Evolutionary conservation across 2,888 invertebrate species (phyloP).

Genomic region (Polymixis lichenea): DNA sequence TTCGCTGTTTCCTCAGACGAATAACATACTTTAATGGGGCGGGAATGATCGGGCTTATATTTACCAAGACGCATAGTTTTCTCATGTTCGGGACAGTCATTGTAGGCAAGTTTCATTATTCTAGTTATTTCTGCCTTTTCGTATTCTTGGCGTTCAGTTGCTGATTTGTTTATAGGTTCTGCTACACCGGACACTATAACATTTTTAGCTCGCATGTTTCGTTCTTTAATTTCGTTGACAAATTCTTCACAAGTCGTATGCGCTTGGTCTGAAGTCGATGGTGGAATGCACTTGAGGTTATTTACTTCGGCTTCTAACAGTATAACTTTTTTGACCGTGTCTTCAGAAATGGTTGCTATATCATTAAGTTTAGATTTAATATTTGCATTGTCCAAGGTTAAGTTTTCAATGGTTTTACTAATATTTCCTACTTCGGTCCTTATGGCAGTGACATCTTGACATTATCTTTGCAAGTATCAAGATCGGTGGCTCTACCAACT

Average conservation of each 20-base stretch:
- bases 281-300: background rate
- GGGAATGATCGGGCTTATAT: slow-evolving; percentile 19
- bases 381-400: background rate
- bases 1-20: too few species aligned
- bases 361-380: background rate
- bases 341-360: background rate
- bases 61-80: slow-evolving; percentile 32
- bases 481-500: slow-evolving; percentile 30
- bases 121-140: background rate
- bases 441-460: background rate
- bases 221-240: background rate
- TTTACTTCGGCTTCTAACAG: background rate
- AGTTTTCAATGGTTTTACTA: slow-evolving; percentile 1
- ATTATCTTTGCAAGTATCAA: slow-evolving; percentile 53
- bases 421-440: background rate
- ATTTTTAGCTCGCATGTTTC: background rate
- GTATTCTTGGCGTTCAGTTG: background rate
- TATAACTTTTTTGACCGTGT: background rate
- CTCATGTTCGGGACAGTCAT: too few species aligned
- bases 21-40: slow-evolving; percentile 32
- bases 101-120: too few species aligned
- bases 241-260: background rate
- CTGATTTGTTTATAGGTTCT: background rate
- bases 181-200: background rate
- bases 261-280: too few species aligned